Conservation (phyloP, 2,797 vertebrate species). For the Limnodromus scolopaceus region DNA sequence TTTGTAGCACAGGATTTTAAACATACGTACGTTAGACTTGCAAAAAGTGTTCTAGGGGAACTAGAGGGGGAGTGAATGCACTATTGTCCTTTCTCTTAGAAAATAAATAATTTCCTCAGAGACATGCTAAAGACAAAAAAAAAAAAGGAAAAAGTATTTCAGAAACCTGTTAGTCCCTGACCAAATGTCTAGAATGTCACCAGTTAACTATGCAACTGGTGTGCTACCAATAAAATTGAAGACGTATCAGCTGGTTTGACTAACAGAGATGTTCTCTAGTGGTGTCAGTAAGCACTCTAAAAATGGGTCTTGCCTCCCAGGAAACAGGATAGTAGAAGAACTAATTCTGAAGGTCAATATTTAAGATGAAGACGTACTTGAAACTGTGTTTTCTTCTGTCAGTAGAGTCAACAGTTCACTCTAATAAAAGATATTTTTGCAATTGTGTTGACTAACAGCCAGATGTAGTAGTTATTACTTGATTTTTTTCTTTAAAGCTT, state of each 20-base stretch:
- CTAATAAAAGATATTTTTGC: conserved; percentile 40
- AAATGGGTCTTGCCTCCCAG: conserved; percentile 18
- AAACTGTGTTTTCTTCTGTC: conserved; percentile 24
- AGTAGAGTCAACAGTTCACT: conserved; percentile 32
- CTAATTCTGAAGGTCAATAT: background rate
- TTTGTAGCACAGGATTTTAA: conserved; percentile 18
- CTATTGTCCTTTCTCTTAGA: background rate
- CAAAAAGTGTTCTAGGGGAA: background rate
- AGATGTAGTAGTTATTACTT: conserved; percentile 28
- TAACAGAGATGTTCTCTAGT: background rate
- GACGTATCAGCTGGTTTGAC: background rate
- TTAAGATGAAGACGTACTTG: background rate
- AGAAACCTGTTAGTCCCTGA: background rate
- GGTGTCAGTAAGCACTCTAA: conserved; percentile 14
- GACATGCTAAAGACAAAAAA: background rate
- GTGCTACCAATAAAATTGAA: background rate
- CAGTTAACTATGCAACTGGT: background rate
- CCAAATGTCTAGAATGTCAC: background rate
- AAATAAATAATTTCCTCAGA: background rate
- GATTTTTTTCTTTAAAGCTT: conserved; percentile 11
- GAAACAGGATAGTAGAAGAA: background rate
- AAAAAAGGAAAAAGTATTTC: background rate
- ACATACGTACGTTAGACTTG: background rate
- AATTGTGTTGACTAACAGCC: conserved; percentile 35
- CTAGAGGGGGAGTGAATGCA: background rate